Base-by-base conservation (phyloP, 53 echinoderm and acorn worm species). In the Actinopyga echinites region DNA sequence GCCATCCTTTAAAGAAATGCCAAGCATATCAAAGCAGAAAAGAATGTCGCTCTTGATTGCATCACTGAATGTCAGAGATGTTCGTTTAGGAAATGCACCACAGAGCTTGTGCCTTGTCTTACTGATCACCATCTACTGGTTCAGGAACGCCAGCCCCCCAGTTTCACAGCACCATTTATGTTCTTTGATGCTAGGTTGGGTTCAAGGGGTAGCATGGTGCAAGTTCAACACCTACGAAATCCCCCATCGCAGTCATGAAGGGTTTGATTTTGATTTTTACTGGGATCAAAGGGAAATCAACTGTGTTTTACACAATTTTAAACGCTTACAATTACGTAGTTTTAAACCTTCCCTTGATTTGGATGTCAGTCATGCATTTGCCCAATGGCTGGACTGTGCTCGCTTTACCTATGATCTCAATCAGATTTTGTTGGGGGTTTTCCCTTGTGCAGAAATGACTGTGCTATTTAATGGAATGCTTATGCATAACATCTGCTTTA, bases 341-440 rank as follows among this genome's bases (percentile, higher is more conserved):
- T 37, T 5, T 37, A 7, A 7, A 37, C 3, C 3, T 37, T 5
- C 37, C 37, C 84, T 86, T 11, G 88, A 95, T 53, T 45, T 84
- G 5, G 82, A 90, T 22, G 86, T 82, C 25, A 83, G 83, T n/a
- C 92, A 95, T 38, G 79, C 79, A 26, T 89, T 91, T 68, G 87
- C 95, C 9, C 95, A 95, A 56, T 89, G 91, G 91, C 89, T 93
- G 60, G 65, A 85, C 65, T 93, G 93, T 36, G 29, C 87, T 30
- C 52, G 88, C 44, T 59, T 71, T 22, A 65, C 87, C 29, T 56
- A 85, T 36, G 52, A 75, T 44, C 71, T 95, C 44, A 95, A 91
- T 52, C 79, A 69, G 17, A 56, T 89, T 12, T 89, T 95, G 7
- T 82, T 82, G 12, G 15, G 40, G 11, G 93, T 91, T 12, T 82